A percentile compares a stretch with the other conserved stretches of the same genome.
Evolutionary conservation across 37 sponge, comb jelly and placozoan genomes (phyloP).

Genomic region (Hormiphora californensis): DNA sequence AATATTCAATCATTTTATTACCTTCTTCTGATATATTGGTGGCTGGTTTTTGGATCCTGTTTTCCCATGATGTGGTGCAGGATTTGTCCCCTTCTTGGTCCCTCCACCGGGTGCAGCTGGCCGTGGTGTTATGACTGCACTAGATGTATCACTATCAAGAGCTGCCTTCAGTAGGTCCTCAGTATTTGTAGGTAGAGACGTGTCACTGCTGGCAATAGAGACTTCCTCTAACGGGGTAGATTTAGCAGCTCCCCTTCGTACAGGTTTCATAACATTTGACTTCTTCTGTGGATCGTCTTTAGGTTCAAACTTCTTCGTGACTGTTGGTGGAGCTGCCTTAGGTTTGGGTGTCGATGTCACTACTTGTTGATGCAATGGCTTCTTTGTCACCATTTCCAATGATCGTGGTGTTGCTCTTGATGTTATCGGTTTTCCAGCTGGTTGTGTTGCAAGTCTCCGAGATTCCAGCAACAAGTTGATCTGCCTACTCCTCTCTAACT

Average conservation of each 20-base stretch:
- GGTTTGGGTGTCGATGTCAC: background rate
- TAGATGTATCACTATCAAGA: slow-evolving; percentile 29
- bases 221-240: background rate
- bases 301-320: too few species aligned
- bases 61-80: too few species aligned
- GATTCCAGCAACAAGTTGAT: slow-evolving; percentile 4
- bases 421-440: background rate
- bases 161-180: slow-evolving; percentile 39
- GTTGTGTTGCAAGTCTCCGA: background rate
- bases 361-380: background rate
- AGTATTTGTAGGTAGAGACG: slow-evolving; percentile 31
- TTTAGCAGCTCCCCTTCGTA: background rate
- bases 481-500: background rate
- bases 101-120: too few species aligned
- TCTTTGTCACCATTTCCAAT: background rate
- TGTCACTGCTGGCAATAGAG: slow-evolving; percentile 33
- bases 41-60: too few species aligned
- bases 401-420: background rate
- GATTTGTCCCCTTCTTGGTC: too few species aligned
- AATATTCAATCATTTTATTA: too few species aligned
- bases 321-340: background rate
- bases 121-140: background rate
- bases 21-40: too few species aligned
- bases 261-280: background rate
- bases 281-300: background rate